Evolutionary conservation across 1,140 invertebrate species (phyloP), one percentile per base, ranked within the genome.

Genomic region (Drosophila murphyi): DNA sequence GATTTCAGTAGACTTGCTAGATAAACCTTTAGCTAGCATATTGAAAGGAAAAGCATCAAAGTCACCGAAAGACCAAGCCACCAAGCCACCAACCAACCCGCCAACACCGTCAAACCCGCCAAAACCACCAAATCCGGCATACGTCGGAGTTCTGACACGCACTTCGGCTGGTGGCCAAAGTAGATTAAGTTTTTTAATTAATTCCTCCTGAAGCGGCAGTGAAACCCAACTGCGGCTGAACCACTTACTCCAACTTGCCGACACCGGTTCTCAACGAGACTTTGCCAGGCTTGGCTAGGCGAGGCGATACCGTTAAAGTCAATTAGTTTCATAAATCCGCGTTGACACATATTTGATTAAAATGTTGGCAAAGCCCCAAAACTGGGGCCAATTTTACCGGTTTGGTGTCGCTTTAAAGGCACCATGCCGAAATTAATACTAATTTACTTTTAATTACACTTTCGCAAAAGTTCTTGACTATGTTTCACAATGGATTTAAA

Each of bases 151-250:
- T 20, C 20, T 20, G 20, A 20, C 20, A 20, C 43, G 6, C 59
- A 56, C 55, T 50, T 41, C 55, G 35, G 72, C 64, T 76, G 79
- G 20, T 20, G 20, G 20, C 78, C 78, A 63, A 73, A 70, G 79
- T 72, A 76, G 82, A 87, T 86, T 82, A 86, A 87, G 82, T 87
- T 82, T 86, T 87, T 86, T 87, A 86, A 86, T 86, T 86, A 86
- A 86, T 87, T 87, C 75, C 62, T 76, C 52, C 55, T 59, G 54
- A 71, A 47, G 57, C 68, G 52, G 56, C 43, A 8, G 20, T 64
- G 39, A 37, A 37, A 34, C 61, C 52, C 57, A 65, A 59, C 62
- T 67, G 54, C 61, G 54, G 31, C 52, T 31, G 28, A 59, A 51
- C 69, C 56, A 76, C 74, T 76, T 72, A 50, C 54, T 39, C 39